Base-by-base conservation (phyloP, 2,888 invertebrate genomes). In the Drosophila gaucha region DNA sequence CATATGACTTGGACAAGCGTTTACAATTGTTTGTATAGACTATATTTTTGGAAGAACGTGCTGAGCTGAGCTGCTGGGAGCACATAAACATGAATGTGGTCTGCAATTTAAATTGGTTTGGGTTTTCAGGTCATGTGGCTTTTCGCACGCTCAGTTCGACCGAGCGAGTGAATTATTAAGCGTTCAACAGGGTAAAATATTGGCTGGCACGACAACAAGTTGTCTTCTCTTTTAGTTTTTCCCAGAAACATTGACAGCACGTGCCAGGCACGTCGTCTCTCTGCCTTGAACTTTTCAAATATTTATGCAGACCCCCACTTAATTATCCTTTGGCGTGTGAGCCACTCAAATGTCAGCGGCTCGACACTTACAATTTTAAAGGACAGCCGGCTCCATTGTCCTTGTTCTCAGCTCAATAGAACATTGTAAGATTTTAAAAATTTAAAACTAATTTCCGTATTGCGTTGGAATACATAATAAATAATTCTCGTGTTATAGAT, bases 281-380 rank as follows among this genome's bases (percentile, higher is more conserved):
- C 20, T 31, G 46, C 56, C 72, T 72, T 57, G 58, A 69, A 67
- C 64, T 56, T 75, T 64, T 82, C 16, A 78, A 78, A 82, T 72
- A 72, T 78, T 65, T 46, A 82, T 59, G 26, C 36, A 41, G 44
- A 3, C n/a, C 44, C 47, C 22, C n/a, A 10, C 47, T 74, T 72
- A 78, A 78, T 75, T 78, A 74, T 65, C 10, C 24, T 18, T 60
- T 69, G 31, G 59, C 66, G 74, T 73, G 65, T 46, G 44, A 41
- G 49, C 38, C 47, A 28, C 38, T 33, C 30, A 36, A 76, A 75
- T 57, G 66, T 49, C 62, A 44, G 50, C 47, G n/a, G 4, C 26
- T 35, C 35, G 44, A n/a, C 33, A 18, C 22, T 28, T 46, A 35
- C 26, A 6, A 41, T 47, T 52, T 67, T 63, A 52, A 59, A 74